Base-by-base conservation (phyloP, 2,113 vertebrate species). In the Mesoclemmys tuberculata region DNA sequence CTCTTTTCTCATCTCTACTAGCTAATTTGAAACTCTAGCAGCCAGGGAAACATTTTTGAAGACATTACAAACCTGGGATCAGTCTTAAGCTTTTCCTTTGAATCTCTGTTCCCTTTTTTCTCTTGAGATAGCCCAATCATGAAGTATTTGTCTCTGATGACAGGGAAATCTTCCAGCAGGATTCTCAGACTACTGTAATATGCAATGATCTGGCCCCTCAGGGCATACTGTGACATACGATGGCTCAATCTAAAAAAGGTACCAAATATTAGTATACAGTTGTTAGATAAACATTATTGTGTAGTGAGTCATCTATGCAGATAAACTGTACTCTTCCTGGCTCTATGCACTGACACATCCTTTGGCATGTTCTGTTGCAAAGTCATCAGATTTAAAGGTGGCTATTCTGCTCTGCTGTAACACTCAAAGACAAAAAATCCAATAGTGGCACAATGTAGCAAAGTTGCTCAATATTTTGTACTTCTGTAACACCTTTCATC, bases 121-220 rank as follows among this genome's bases (percentile, higher is more conserved):
- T 97, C 95, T 80, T 94, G 85, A 48, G 88, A 56, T 58, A 84
- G 92, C 31, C 98, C 97, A 55, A 41, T 68, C 95, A 96, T 88
- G 80, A 99, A 98, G 85, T 98, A 98, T 7, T 96, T 98, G 51
- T 98, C 97, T 82, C 92, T 96, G 88, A 98, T 52, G 6, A 96
- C 87, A 18, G 98, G 98, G n/a, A 98, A 52, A 11, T 98, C 91
- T 3, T 97, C 96, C 56, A 98, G 92, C 9, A 98, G 92, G 24
- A 89, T 90, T 84, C 91, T 97, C 41, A 99, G 94, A 88, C 98
- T 98, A 29, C 82, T 94, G 94, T 96, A 98, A 84, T 97, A 96
- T 8, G 93, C 96, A 84, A 97, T 92, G 54, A 99, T 97, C 96
- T 98, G 98, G 27, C 95, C 96, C 95, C 97, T 94, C 35, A 98